These are phyloP conservation scores for Steromphala cineraria DNA, from an alignment of 2,888 invertebrate species.

Conservation along the genomic window DNA sequence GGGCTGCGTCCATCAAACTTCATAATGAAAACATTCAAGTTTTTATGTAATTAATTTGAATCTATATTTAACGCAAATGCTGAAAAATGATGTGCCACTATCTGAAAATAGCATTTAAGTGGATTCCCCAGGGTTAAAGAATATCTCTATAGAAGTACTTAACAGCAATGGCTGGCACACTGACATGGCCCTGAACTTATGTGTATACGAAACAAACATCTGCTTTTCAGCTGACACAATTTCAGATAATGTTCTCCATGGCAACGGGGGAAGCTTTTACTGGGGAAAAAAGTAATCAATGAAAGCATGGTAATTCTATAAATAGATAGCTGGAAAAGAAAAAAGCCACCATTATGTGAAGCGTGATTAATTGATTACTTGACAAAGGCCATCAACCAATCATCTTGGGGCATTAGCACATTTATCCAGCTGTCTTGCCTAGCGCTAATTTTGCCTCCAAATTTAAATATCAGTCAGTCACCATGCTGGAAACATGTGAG, in stretches of 20 bases:
- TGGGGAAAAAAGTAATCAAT: slow-evolving; percentile 27
- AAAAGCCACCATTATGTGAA: slow-evolving; percentile 37
- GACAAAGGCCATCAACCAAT: slow-evolving; percentile 58
- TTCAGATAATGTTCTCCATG: slow-evolving; percentile 35
- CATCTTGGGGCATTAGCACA: slow-evolving; percentile 47
- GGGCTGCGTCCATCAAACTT: no score
- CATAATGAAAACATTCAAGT: no score
- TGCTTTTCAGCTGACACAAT: slow-evolving; percentile 10
- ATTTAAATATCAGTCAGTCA: slow-evolving; percentile 55
- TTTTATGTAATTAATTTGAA: no score
- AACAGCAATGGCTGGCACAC: background rate
- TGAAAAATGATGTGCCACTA: no score
- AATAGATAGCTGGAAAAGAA: background rate
- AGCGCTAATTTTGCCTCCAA: slow-evolving; percentile 62
- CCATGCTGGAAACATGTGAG: background rate
- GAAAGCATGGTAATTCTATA: slow-evolving; percentile 19
- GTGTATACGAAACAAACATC: slow-evolving; percentile 5
- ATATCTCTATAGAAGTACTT: no score
- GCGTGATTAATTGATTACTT: slow-evolving; percentile 60
- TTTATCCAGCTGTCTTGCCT: slow-evolving; percentile 53
- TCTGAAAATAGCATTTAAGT: no score
- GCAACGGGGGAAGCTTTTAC: background rate
- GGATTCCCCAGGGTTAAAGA: no score
- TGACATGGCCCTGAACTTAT: slow-evolving; percentile 2
- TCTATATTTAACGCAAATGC: no score